Evolutionary conservation across 2,888 invertebrate species (phyloP).

Genomic region (Miltochrista miniata): DNA sequence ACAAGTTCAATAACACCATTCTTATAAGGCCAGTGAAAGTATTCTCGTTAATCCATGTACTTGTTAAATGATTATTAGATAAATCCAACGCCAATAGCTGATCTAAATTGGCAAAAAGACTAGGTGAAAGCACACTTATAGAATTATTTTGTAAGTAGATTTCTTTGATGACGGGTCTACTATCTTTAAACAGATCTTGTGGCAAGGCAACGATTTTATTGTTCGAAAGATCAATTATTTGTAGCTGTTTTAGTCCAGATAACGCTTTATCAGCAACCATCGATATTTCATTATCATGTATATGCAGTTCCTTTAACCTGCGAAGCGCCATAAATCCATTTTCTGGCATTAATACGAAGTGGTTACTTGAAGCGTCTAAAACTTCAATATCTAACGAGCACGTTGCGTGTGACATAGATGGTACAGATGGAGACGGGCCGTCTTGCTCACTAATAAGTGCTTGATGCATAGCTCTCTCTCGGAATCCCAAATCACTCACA

Average conservation of each 20-base stretch:
- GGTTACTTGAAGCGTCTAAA: constrained; percentile 92
- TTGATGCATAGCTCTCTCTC: constrained; percentile 88
- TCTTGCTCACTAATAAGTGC: constrained; percentile 86
- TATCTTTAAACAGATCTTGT: constrained; percentile 92
- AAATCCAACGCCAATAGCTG: constrained; percentile 92
- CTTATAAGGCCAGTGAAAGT: constrained; percentile 95
- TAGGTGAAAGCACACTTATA: constrained; percentile 92
- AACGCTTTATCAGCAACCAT: constrained; percentile 94
- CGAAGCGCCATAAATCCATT: constrained; percentile 92
- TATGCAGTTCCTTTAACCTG: constrained; percentile 90
- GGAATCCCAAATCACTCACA: constrained; percentile 92
- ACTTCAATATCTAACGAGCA: constrained; percentile 92
- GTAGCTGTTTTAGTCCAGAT: constrained; percentile 90
- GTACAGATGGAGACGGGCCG: constrained; percentile 65
- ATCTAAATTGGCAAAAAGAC: constrained; percentile 92
- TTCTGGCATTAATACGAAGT: constrained; percentile 91
- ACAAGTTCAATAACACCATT: constrained; percentile 93
- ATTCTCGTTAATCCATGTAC: constrained; percentile 92
- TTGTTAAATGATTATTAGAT: constrained; percentile 93
- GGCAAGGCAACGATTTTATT: constrained; percentile 96
- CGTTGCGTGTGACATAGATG: constrained; percentile 74
- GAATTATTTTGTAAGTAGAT: constrained; percentile 96
- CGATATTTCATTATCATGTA: constrained; percentile 95
- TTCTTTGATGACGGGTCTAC: constrained; percentile 91
- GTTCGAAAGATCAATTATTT: constrained; percentile 94